A percentile compares a stretch with the other conserved stretches of the same genome.
phyloP scores from a whole-genome alignment of 2,113 vertebrate genomes.

The Myrmecobius fasciatus region DNA sequence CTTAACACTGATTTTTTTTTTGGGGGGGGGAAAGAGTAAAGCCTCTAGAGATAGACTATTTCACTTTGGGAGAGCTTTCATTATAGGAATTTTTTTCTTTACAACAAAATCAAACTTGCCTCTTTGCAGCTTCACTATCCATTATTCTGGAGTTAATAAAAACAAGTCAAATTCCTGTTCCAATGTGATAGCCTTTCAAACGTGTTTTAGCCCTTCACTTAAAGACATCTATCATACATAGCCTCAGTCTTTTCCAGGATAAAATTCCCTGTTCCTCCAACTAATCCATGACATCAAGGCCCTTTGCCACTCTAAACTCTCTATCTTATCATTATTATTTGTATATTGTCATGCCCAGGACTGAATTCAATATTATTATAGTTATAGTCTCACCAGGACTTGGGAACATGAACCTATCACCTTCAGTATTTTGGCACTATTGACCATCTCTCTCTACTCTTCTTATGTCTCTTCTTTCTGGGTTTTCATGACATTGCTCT shows the following conservation, averaged over 20 bases:
- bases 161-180: not conserved
- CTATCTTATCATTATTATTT: not conserved
- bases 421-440: not conserved
- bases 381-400: not conserved
- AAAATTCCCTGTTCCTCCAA: not conserved
- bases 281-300: not conserved
- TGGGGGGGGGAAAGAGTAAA: too few relatives aligned
- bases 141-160: not conserved
- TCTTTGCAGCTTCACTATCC: not conserved
- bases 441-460: not conserved
- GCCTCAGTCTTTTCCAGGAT: not conserved
- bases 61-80: not conserved
- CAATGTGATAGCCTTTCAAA: not conserved
- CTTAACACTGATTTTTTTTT: too few relatives aligned
- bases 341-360: not conserved
- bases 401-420: too few relatives aligned
- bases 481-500: not conserved
- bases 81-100: not conserved
- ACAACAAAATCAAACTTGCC: not conserved
- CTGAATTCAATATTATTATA: not conserved
- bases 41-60: not conserved
- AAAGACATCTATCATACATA: not conserved
- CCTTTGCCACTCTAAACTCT: not conserved
- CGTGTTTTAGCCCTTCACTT: too few relatives aligned
- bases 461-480: not conserved